Evolutionary conservation across 1,140 invertebrate genomes (phyloP), one percentile per base, ranked within the genome.

Genomic region (Bombus picipes): DNA sequence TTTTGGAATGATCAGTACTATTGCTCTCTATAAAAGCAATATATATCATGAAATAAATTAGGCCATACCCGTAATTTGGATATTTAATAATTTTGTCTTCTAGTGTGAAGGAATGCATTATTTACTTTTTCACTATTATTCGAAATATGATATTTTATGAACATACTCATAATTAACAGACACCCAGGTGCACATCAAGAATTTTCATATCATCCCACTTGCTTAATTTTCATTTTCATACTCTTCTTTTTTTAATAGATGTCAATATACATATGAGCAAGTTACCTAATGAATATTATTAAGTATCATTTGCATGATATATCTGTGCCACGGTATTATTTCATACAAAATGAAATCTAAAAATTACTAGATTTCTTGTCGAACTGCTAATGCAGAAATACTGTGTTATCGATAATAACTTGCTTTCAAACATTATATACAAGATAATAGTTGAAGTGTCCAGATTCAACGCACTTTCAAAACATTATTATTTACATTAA

Each of bases 101-200:
- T 71, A 85, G 62, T 37, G 41, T 72, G 57, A 80, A 90, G 86
- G 81, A 88, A 90, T 90, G 86, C 79, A 89, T 70, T 86, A 74
- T 53, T 59, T 81, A 59, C 66, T 47, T 37, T 87, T 85, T 89
- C 65, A 74, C 28, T 78, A 81, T 81, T 78, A 86, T 89, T 77
- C 57, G 3, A 88, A 86, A 66, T 77, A 74, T 85, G 47, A 89
- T 89, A 89, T 86, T 85, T 92, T 88, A 91, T 90, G 78, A 83
- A 91, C 87, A 92, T 92, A 93, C 90, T 92, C 88, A 93, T 88
- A 91, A 89, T 92, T 89, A 91, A 93, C 89, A 90, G 86, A 89
- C 90, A 91, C 87, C 39, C 91, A 93, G 70, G 80, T 74, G 70
- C 47, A 53, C 47, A 53, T 77, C 68, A 32, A 32, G 34, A 86